Conservation (phyloP, 2,888 invertebrate genomes). For the Torymus aiolomorphi region DNA sequence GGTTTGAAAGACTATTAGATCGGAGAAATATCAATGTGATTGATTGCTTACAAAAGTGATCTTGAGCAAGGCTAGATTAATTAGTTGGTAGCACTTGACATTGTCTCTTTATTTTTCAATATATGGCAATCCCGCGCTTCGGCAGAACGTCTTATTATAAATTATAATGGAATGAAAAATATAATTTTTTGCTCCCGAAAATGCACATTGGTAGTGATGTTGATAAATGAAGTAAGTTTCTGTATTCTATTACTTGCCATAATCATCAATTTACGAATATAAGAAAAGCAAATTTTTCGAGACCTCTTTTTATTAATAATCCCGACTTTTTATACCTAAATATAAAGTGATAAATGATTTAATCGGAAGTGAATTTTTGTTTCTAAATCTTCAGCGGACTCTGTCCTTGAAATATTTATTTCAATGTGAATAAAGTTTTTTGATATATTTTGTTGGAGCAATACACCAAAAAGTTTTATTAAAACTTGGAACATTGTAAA, state of each 20-base stretch:
- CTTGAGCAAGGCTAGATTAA: conserved; percentile 31
- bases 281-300: conserved; percentile 1
- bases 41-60: conserved; percentile 24
- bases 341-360: conserved; percentile 29
- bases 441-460: too few species aligned
- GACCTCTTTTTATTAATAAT: neutral
- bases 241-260: too few species aligned
- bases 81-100: conserved; percentile 14
- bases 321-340: neutral
- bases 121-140: conserved; percentile 22
- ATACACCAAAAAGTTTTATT: too few species aligned
- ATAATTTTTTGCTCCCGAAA: conserved; percentile 17
- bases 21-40: conserved; percentile 16
- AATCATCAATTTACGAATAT: conserved; percentile 18
- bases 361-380: conserved; percentile 5
- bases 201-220: conserved; percentile 17
- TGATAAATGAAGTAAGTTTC: conserved; percentile 36
- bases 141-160: conserved; percentile 4
- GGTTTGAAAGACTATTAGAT: neutral
- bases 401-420: too few species aligned
- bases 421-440: too few species aligned
- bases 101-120: conserved; percentile 19
- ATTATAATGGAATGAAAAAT: conserved; percentile 34
- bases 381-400: too few species aligned
- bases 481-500: too few species aligned